Base-by-base conservation (phyloP, 2,113 vertebrate genomes). In the Kryptolebias marmoratus region DNA sequence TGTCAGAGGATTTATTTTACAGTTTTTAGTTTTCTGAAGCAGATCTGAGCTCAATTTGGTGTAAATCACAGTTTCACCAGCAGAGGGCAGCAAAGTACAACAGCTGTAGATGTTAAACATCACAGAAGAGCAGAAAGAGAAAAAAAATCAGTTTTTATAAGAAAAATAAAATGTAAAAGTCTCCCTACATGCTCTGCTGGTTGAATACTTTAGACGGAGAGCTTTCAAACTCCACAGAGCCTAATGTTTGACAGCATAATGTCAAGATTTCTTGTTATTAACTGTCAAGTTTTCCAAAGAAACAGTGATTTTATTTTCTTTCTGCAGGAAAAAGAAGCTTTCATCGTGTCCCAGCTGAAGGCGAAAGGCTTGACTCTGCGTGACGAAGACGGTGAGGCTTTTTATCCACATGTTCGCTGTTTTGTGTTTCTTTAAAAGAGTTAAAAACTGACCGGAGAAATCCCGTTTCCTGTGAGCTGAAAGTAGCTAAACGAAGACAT, bases 281-380 rank as follows among this genome's bases (percentile, higher is more conserved):
- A 22, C 22, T 22, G 22, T 22, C 22, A 22, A 22, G 22, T 22
- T 22, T 22, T 22, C 22, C 22, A 22, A 22, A 22, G 22, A 22
- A 22, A 22, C 22, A 22, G 22, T 22, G 22, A 22, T 6, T 52
- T 52, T n/a, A 2, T 53, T 11, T 71, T 0, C 6, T 79, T 1
- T 68, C 45, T 87, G 53, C 84, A 99, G 98, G 96, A 97, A 81
- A 99, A 96, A 91, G 95, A 98, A 75, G 87, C 92, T 61, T 99
- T 95, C 77, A 90, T 98, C 69, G 72, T 64, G 42, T 94, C 94
- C 15, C 92, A 94, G 42, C 91, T 99, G 53, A 91, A 91, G 70
- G 84, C 90, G 12, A 95, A 95, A 79, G 96, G 96, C 68, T 81
- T 95, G 90, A 90, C 87, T 44, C 31, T 79, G 56, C 93, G 84